phyloP scores from a whole-genome alignment of 2,797 vertebrate genomes.

The Cryptoblepharus egeriae region DNA sequence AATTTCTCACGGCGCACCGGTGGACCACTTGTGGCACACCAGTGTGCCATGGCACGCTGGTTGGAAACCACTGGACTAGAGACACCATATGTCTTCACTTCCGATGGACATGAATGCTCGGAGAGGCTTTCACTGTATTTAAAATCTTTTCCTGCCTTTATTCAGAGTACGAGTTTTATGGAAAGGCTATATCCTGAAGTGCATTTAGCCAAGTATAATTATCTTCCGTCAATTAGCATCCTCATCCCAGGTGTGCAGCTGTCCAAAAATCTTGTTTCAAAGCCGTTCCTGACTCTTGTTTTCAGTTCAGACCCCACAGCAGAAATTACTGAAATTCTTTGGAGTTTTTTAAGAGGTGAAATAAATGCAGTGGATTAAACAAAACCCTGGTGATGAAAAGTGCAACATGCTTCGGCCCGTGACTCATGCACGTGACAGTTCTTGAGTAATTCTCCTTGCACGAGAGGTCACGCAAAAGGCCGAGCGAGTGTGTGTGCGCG shows the following conservation, averaged over 20 bases:
- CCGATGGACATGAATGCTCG: too few species aligned
- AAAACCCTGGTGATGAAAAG: constrained; percentile 45
- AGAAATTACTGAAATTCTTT: neutral
- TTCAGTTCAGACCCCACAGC: neutral
- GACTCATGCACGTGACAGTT: constrained; percentile 7
- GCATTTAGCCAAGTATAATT: neutral
- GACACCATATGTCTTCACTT: too few species aligned
- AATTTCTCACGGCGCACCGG: too few species aligned
- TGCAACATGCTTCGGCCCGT: constrained; percentile 12
- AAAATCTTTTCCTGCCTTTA: neutral
- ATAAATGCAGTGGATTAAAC: neutral
- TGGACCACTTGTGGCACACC: too few species aligned
- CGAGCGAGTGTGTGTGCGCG: constrained; percentile 2
- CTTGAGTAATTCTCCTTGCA: constrained; percentile 33
- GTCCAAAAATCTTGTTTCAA: neutral
- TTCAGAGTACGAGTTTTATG: neutral
- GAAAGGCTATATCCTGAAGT: neutral
- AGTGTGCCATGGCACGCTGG: too few species aligned
- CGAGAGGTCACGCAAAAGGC: neutral
- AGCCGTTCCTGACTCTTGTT: neutral
- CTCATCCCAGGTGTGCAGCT: neutral
- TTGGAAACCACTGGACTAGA: too few species aligned
- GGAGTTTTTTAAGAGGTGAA: neutral
- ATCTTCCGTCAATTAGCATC: neutral
- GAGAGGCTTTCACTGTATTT: too few species aligned